Conservation (phyloP, 2,888 invertebrate genomes). For the Hetaerina titia region DNA sequence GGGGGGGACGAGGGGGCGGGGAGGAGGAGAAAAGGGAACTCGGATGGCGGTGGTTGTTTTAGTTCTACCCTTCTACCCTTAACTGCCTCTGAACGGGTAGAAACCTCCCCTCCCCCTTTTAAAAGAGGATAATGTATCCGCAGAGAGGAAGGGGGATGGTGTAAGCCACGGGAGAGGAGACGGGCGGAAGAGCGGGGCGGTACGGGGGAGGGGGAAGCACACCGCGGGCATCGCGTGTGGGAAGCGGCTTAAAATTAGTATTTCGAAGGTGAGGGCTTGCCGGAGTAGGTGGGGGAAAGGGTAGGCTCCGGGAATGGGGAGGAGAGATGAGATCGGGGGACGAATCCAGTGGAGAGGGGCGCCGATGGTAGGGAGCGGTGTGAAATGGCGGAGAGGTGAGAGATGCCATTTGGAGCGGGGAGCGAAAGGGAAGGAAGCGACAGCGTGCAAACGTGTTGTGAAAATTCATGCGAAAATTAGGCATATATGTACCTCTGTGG, state of each 20-base stretch:
- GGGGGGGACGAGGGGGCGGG: background rate
- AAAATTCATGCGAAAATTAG: slow-evolving; percentile 60
- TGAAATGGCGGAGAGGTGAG: background rate
- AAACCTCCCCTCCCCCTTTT: background rate
- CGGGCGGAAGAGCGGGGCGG: background rate
- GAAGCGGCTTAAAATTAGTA: slow-evolving; percentile 52
- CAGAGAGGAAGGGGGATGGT: background rate
- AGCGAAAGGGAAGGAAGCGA: background rate
- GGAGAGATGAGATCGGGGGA: background rate
- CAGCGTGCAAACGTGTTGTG: slow-evolving; percentile 45
- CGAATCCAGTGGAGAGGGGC: background rate
- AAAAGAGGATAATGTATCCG: background rate
- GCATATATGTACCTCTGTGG: slow-evolving; percentile 17
- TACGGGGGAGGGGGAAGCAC: background rate
- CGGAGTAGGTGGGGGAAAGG: background rate
- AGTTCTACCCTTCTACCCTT: background rate
- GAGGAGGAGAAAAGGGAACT: background rate
- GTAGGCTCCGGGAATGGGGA: background rate
- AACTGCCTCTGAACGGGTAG: no score
- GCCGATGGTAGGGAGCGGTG: background rate
- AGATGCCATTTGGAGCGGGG: background rate
- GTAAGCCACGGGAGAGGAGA: background rate
- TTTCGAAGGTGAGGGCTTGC: slow-evolving; percentile 1
- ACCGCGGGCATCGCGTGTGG: background rate
- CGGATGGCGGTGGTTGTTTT: slow-evolving; percentile 3